Base-by-base conservation (phyloP, 2,797 vertebrate species). In the Myotis vivesi region DNA sequence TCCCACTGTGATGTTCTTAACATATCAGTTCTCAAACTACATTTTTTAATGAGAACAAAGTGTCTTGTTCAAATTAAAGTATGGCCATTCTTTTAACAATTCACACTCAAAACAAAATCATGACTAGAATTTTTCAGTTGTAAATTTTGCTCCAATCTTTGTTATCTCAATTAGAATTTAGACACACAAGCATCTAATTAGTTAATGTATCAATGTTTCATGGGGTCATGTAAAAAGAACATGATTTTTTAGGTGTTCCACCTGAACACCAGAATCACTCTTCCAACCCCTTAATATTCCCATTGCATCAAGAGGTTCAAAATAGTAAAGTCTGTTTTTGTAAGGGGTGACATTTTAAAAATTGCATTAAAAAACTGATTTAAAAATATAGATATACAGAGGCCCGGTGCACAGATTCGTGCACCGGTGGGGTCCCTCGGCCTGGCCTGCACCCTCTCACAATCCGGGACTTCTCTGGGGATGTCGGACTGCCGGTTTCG, bases 61-160 rank as follows among this genome's bases (percentile, higher is more conserved):
- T 72, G 41, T 91, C 73, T 87, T 8, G 17, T 81, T 87, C 41
- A 87, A 91, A 88, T 85, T 84, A 81, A 90, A 91, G 25, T 73
- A 51, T 23, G 19, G 76, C 76, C 11, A 84, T 30, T 72, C 15
- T 92, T 80, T 77, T 53, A 49, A 30, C 25, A 91, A 51, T 76
- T 80, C n/a, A 57, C 13, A 62, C 25, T 71, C 20, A 41, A 68
- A 51, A 89, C 25, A 87, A 44, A 90, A 85, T 25, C 46, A 72
- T 91, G 8, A 0, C 71, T 85, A 92, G 2, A 91, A 84, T 36
- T 87, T 86, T 82, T 71, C 22, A 53, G 53, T 64, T 85, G 75
- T 64, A 79, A 73, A 86, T 94, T 87, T 41, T 85, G 17, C 33
- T 84, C n/a, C 59, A 91, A 68, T 11, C 9, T 76, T 76, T 84